Conservation (phyloP, 2,888 invertebrate species). For the Protophormia terraenovae region DNA sequence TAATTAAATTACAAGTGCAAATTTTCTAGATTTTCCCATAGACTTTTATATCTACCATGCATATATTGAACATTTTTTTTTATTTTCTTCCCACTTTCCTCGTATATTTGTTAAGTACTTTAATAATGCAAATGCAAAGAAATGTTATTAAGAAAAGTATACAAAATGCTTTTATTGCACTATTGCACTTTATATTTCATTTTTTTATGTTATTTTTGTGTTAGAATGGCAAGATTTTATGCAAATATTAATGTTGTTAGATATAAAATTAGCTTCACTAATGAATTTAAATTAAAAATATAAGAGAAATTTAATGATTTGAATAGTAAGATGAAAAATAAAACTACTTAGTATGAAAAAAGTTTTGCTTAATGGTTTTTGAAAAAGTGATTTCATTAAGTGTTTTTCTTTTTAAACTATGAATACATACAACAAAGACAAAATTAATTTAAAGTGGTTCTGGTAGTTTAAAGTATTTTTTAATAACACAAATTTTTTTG, state of each 20-base stretch:
- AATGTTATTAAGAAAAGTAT: slow-evolving; percentile 40
- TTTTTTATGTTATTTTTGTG: background rate
- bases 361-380: slow-evolving; percentile 42
- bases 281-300: slow-evolving; percentile 58
- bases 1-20: slow-evolving; percentile 42
- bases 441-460: slow-evolving; percentile 23
- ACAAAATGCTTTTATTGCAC: slow-evolving; percentile 44
- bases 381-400: slow-evolving; percentile 26
- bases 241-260: slow-evolving; percentile 53
- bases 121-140: slow-evolving; percentile 14
- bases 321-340: background rate
- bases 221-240: slow-evolving; percentile 24
- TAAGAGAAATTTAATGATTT: slow-evolving; percentile 48
- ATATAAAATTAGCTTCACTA: slow-evolving; percentile 54
- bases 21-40: background rate
- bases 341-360: background rate
- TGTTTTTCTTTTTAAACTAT: background rate
- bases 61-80: no score
- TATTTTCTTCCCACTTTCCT: background rate
- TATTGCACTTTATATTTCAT: slow-evolving; percentile 35
- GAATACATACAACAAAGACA: background rate
- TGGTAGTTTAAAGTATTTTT: background rate
- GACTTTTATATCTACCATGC: background rate
- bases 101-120: background rate
- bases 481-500: background rate